Base-by-base conservation (phyloP, 2,888 invertebrate species). In the Coelopa pilipes region DNA sequence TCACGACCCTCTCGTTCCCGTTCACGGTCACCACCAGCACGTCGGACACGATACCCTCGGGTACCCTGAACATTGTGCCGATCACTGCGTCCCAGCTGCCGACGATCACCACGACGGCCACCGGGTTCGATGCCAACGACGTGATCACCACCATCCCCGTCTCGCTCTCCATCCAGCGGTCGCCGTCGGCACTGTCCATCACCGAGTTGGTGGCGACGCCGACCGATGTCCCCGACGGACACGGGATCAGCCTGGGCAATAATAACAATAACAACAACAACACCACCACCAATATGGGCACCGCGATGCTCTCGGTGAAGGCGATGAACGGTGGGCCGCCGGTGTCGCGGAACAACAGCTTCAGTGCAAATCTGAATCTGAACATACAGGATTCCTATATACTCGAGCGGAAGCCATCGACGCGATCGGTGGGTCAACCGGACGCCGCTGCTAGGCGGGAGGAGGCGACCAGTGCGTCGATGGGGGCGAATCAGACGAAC, bases 1-100 rank as follows among this genome's bases (percentile, higher is more conserved):
- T 85, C 4, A 85, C 86, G 10, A 86, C 87, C 0, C 76, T 87
- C 1, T 87, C 87, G n/a, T 87, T 87, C 67, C 87, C 87, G 7
- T 86, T 87, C 75, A 82, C 86, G 15, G 85, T 87, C 15, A 81
- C 85, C 11, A 83, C 81, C 47, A 84, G 84, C 60, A 73, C 81
- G 7, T 81, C 80, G 0, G 83, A 83, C 5, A 85, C 86, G n/a
- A 79, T 82, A 19, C 75, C 81, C 21, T 80, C 86, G 13, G 80
- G 83, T 1, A 86, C 87, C 0, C 74, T 87, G 13, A 86, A 84
- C 75, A 85, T 87, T 70, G 55, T 87, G 62, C 83, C 86, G 1
- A 80, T 86, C 15, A 70, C 79, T 9, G 80, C 82, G 24, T 76
- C 81, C 5, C 82, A 83, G 72, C 69, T 85, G 73, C 84, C 85